These are phyloP conservation scores for Condylura cristata DNA, from an alignment of 2,113 vertebrate genomes.

Conservation along the genomic window DNA sequence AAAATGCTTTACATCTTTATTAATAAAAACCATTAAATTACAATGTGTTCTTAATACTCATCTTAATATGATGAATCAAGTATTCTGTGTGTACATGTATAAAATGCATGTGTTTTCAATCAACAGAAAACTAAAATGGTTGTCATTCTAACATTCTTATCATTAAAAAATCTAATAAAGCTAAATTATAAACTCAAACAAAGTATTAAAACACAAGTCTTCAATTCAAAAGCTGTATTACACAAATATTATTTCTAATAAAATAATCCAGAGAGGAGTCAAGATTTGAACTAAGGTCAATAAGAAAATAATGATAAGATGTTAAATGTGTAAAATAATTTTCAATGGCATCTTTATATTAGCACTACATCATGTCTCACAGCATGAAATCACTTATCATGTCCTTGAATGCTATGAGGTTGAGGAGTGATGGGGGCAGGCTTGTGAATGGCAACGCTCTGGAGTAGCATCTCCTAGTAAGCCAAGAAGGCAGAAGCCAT, in stretches of 20 bases:
- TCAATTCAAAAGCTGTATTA: background rate
- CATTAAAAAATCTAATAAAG: background rate
- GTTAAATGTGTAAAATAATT: background rate
- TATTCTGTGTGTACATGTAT: background rate
- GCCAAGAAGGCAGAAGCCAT: background rate
- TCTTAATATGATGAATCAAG: background rate
- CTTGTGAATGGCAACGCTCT: background rate
- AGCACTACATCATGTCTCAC: background rate
- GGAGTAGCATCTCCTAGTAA: background rate
- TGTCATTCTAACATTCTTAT: background rate
- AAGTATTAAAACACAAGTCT: background rate
- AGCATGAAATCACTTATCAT: slow-evolving; percentile 18
- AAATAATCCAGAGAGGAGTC: background rate
- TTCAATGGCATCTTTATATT: background rate
- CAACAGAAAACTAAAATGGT: background rate
- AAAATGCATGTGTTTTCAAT: slow-evolving; percentile 2
- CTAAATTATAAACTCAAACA: background rate
- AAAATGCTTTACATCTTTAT: background rate
- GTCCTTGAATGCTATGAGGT: background rate
- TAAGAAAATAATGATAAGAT: background rate
- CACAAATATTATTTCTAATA: background rate
- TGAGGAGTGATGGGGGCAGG: background rate
- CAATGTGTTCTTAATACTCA: background rate
- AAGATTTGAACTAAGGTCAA: background rate
- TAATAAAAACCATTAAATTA: background rate